A percentile compares a stretch with the other conserved stretches of the same genome.
Evolutionary conservation across 2,888 invertebrate species (phyloP).

Genomic region (Lottia gigantea): DNA sequence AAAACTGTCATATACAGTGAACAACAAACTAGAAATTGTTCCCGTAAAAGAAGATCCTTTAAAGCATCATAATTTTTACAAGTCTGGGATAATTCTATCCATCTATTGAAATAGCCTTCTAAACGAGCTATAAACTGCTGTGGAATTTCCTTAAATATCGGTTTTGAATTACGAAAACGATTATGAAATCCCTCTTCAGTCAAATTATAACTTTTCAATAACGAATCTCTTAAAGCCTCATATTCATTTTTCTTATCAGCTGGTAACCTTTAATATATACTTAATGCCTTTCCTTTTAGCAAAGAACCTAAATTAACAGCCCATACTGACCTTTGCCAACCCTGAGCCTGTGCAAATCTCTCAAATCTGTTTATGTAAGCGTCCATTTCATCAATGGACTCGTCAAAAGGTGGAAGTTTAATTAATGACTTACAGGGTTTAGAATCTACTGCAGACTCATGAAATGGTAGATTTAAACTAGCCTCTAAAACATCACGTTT

Average conservation of each 20-base stretch:
- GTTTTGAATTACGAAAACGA: conserved; percentile 17
- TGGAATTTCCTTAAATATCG: conserved; percentile 18
- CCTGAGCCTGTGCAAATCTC: not conserved
- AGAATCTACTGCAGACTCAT: too few species aligned
- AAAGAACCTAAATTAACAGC: conserved; percentile 10
- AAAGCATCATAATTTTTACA: not conserved
- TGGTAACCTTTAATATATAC: conserved; percentile 23
- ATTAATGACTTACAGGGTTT: too few species aligned
- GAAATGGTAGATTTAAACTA: too few species aligned
- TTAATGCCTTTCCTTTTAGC: conserved; percentile 22
- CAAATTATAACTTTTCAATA: conserved; percentile 22
- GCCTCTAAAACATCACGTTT: too few species aligned
- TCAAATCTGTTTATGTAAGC: conserved; percentile 10
- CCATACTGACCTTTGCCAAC: not conserved
- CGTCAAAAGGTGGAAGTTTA: not conserved
- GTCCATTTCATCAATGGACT: conserved; percentile 1
- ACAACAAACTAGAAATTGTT: not conserved
- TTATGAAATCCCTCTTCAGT: conserved; percentile 26
- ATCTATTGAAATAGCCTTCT: conserved; percentile 20
- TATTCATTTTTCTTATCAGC: conserved; percentile 19
- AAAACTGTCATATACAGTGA: not conserved
- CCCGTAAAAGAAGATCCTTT: not conserved
- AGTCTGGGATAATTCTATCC: conserved; percentile 21
- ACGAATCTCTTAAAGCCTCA: conserved; percentile 20
- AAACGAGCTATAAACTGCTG: conserved; percentile 21